Percentiles rank a stretch among this genome's conserved stretches.
Conservation (phyloP, 2,888 invertebrate species). For the Tetragnatha montana region DNA sequence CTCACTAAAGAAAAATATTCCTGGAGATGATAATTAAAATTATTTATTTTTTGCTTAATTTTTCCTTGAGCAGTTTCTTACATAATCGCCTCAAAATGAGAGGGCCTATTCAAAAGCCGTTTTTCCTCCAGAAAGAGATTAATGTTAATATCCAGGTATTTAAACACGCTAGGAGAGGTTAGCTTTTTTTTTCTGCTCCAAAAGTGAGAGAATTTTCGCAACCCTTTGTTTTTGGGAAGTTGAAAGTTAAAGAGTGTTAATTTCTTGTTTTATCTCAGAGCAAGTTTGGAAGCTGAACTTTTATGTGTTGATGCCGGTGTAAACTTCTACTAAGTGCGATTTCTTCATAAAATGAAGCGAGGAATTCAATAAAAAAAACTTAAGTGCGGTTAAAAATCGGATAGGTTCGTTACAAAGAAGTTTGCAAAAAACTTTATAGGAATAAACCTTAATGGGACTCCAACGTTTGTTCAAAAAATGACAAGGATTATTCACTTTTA, state of each 20-base stretch:
- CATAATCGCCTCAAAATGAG: slow-evolving; percentile 53
- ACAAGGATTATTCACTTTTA: neutral
- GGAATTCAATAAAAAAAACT: neutral
- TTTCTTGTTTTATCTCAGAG: slow-evolving; percentile 14
- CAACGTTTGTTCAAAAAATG: neutral
- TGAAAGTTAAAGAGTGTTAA: slow-evolving; percentile 3
- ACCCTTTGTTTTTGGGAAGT: neutral
- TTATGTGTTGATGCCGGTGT: neutral
- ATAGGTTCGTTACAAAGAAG: neutral
- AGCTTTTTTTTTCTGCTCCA: neutral
- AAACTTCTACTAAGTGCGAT: neutral
- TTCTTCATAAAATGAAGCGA: neutral
- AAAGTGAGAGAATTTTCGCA: neutral
- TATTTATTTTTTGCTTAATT: neutral
- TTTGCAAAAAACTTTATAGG: neutral
- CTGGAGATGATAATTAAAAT: slow-evolving; percentile 3
- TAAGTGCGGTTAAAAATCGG: neutral
- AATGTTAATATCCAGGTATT: slow-evolving; percentile 28
- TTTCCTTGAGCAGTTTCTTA: slow-evolving; percentile 53
- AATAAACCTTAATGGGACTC: neutral
- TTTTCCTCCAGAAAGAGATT: slow-evolving; percentile 37
- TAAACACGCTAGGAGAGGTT: neutral
- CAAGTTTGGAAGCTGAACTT: neutral
- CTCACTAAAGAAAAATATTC: slow-evolving; percentile 43
- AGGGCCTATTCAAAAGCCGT: slow-evolving; percentile 24